phyloP scores from a whole-genome alignment of 2,797 vertebrate species.

The Spinibarbus caldwelli region DNA sequence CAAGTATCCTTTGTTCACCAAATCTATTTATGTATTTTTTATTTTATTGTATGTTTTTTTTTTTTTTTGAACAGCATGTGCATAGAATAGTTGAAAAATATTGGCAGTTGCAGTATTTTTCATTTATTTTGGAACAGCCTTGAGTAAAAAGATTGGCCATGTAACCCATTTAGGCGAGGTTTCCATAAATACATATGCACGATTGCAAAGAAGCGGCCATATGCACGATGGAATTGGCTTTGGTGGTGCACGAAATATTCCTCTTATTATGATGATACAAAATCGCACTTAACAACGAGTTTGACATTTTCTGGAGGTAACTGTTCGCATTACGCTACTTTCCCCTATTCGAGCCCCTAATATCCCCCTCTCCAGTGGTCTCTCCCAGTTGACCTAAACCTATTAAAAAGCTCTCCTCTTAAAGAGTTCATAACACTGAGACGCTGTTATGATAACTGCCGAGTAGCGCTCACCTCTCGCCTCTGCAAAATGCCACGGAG shows the following conservation, averaged over 20 bases:
- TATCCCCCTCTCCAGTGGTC: slow-evolving; percentile 76
- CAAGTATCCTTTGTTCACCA: slow-evolving; percentile 35
- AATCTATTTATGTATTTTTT: slow-evolving; percentile 29
- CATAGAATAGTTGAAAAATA: slow-evolving; percentile 5
- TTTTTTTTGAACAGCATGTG: neutral
- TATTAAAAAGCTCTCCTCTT: slow-evolving; percentile 85
- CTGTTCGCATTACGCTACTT: slow-evolving; percentile 77
- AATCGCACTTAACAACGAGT: slow-evolving; percentile 74
- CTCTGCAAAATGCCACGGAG: slow-evolving; percentile 82
- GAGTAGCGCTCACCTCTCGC: slow-evolving; percentile 80
- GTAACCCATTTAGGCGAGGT: slow-evolving; percentile 3
- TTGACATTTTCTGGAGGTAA: slow-evolving; percentile 83
- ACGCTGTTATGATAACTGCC: slow-evolving; percentile 82
- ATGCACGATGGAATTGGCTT: slow-evolving; percentile 47
- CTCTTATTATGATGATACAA: slow-evolving; percentile 79
- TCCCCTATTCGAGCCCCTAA: slow-evolving; percentile 76
- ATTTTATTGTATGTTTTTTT: neutral
- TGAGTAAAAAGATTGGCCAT: slow-evolving; percentile 14
- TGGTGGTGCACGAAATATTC: slow-evolving; percentile 64
- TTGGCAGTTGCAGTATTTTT: slow-evolving; percentile 7
- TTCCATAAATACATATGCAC: slow-evolving; percentile 20
- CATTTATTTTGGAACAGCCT: neutral
- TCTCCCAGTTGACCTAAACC: slow-evolving; percentile 80
- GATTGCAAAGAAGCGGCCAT: slow-evolving; percentile 51
- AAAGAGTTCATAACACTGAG: slow-evolving; percentile 80